Evolutionary conservation across 2,888 invertebrate species (phyloP), one percentile per base, ranked within the genome.

Genomic region (Hyposoter didymator): DNA sequence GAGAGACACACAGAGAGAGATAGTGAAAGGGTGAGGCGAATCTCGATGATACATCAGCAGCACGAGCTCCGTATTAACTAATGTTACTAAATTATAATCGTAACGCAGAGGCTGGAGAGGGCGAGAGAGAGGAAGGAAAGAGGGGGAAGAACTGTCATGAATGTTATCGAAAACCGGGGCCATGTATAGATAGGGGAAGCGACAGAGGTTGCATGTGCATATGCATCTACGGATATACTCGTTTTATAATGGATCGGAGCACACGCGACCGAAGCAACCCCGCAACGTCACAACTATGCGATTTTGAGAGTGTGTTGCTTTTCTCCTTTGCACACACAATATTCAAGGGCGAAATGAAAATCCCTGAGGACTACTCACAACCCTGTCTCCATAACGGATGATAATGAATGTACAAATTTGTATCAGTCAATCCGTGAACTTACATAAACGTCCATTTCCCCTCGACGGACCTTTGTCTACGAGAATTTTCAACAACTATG

Each of bases 21-120:
- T 49, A 55, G 79, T 35, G 43, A 83, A 73, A 55, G 47, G 67
- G 49, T 49, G 35, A 52, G 6, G n/a, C n/a, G 19, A 72, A 22
- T 59, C 59, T 59, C 14, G 22, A 69, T 70, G 55, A 66, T 64
- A 76, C 55, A 81, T 81, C 84, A 69, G 78, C 69, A 72, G 12
- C 12, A 55, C 35, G 69, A 81, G 62, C 67, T 28, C 35, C 82
- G 78, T 90, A 91, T 91, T 88, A 89, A 90, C 89, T 89, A 90
- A 90, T 90, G 88, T 89, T 92, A 91, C 90, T 91, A 90, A 91
- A 92, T 92, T 91, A 92, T 87, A 87, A 87, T 91, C 91, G 89
- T n/a, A 17, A 28, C 59, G 14, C n/a, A 59, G 59, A 28, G 59
- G 28, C 14, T 28, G 28, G 59, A 28, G 59, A 28, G 28, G 2